Evolutionary conservation across 2,888 invertebrate genomes (phyloP), one percentile per base, ranked within the genome.

Genomic region (Arrhopalites spinosus): DNA sequence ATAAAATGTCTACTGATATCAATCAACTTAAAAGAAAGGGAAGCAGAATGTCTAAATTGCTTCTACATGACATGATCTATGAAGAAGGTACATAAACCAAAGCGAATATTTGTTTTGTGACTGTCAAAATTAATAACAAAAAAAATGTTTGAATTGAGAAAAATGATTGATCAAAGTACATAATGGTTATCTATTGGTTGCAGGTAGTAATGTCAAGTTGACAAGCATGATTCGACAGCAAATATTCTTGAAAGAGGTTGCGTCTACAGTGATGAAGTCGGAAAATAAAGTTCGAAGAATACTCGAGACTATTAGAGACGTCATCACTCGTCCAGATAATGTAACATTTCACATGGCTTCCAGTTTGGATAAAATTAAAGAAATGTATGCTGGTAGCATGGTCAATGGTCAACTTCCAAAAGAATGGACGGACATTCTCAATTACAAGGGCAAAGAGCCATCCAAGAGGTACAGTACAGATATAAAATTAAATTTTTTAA

Each of bases 11-110:
- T 67, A 94, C 93, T 82, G 92, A 66, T 8, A 36, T 66, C 1
- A 88, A 93, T 0, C 90, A 92, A 85, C 88, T 90, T 73, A 92
- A 92, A 84, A 87, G 92, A 50, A 89, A 90, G 77, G 95, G 94
- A 1, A 87, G 89, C 83, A 89, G 89, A 79, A 90, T 96, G 84
- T 90, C 90, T 8, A 84, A 87, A 11, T 88, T 90, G 82, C 84
- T 91, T 3, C 87, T 91, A 85, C 88, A 88, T 78, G 89, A 89
- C 66, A 84, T 92, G 74, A 83, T 88, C 63, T 92, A 88, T 83
- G 86, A 85, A 36, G 87, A 88, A 85, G 89, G 90, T 90, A 85
- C 84, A 77, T 74, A 29, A 1, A 7, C 13, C 45, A 56, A 20
- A 15, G 8, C 7, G 56, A 56, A 8, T 56, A 59, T 59, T 59